A percentile compares a stretch with the other conserved stretches of the same genome.
These are phyloP conservation scores for Epirrita christyi DNA, from an alignment of 2,888 invertebrate species.

Conservation along the genomic window DNA sequence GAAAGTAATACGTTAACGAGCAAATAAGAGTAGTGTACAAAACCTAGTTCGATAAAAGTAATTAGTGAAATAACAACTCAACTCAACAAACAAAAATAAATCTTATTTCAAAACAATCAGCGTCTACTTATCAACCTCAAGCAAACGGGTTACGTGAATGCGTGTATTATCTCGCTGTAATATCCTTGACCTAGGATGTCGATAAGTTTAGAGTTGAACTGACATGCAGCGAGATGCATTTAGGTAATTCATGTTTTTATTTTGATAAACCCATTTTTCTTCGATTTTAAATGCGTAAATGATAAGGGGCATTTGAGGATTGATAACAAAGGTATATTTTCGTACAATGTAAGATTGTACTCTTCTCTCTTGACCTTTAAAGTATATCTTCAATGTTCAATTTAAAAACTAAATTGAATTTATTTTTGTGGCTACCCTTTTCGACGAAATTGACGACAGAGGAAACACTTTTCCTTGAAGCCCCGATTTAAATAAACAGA, in stretches of 20 bases:
- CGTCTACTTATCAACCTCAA: constrained; percentile 14
- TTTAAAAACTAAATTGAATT: neutral
- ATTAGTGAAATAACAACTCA: constrained; percentile 40
- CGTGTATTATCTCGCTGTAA: constrained; percentile 46
- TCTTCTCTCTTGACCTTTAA: neutral
- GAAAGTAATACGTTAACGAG: neutral
- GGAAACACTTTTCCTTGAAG: neutral
- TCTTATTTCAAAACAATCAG: constrained; percentile 12
- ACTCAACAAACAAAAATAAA: constrained; percentile 1
- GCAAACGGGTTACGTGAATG: constrained; percentile 42
- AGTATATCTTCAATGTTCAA: neutral
- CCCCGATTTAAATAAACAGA: neutral
- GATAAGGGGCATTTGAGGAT: constrained; percentile 32
- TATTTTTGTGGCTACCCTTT: neutral
- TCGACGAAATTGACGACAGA: neutral
- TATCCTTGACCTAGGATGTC: constrained; percentile 59
- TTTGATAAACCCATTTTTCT: neutral
- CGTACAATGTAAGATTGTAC: neutral
- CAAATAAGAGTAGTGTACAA: constrained; percentile 2
- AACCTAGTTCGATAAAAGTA: constrained; percentile 41
- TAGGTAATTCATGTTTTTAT: constrained; percentile 12
- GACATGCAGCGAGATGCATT: constrained; percentile 37
- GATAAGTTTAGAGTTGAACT: constrained; percentile 48
- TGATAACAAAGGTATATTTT: neutral
- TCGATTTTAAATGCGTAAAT: constrained; percentile 25